These are phyloP conservation scores for Drosophila nigrodunni DNA, from an alignment of 1,140 invertebrate genomes.

Conservation along the genomic window DNA sequence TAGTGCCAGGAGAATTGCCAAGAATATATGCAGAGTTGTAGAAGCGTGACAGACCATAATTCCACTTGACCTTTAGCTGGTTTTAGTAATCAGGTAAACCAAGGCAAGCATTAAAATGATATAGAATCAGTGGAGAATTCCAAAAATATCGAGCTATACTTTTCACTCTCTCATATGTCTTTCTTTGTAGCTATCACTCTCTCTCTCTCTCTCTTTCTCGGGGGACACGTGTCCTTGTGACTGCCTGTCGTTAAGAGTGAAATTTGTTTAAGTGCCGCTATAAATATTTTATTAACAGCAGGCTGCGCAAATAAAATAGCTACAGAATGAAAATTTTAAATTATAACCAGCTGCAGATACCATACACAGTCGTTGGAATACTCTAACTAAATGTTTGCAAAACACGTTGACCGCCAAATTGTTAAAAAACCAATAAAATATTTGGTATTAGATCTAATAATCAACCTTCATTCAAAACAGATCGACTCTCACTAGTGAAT, in stretches of 20 bases:
- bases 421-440: too few relatives aligned
- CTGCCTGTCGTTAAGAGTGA: background rate
- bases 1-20: constrained; percentile 33
- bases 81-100: constrained; percentile 7
- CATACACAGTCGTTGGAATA: background rate
- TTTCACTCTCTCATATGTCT: background rate
- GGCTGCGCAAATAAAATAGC: constrained; percentile 11
- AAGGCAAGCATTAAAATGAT: constrained; percentile 7
- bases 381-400: background rate
- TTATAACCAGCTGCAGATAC: background rate
- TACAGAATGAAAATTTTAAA: constrained; percentile 9
- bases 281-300: constrained; percentile 24
- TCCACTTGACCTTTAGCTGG: constrained; percentile 36
- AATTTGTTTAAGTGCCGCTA: constrained; percentile 7
- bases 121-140: background rate
- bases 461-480: too few relatives aligned
- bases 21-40: constrained; percentile 25
- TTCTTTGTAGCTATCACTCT: background rate
- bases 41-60: constrained; percentile 38
- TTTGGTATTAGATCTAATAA: too few relatives aligned
- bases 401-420: background rate
- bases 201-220: background rate
- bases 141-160: background rate
- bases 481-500: too few relatives aligned
- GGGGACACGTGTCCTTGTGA: background rate